Conservation (phyloP, 2,797 vertebrate species). For the Vultur gryphus region DNA sequence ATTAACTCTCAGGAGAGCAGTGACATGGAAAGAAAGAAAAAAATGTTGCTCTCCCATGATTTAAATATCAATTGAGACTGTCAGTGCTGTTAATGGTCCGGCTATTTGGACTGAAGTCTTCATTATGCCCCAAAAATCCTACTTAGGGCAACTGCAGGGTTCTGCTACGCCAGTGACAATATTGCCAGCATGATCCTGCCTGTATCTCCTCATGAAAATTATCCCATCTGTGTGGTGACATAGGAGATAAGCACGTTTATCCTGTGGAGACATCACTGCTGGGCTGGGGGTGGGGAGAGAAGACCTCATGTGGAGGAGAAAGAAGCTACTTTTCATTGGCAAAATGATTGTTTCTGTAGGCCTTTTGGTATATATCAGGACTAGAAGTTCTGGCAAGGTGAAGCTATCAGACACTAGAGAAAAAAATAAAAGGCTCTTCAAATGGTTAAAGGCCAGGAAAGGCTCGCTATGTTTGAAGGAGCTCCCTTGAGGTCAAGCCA, state of each 20-base stretch:
- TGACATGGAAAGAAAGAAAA: neutral
- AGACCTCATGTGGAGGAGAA: neutral
- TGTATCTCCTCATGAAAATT: neutral
- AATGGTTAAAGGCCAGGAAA: neutral
- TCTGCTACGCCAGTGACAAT: neutral
- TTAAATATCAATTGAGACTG: neutral
- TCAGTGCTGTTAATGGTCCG: neutral
- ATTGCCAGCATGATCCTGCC: rapidly evolving
- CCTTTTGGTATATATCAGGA: neutral
- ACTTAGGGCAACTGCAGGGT: neutral
- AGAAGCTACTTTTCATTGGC: neutral
- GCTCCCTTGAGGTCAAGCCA: neutral
- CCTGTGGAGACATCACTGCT: neutral
- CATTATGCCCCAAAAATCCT: neutral
- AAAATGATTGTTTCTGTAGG: neutral
- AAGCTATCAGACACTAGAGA: neutral
- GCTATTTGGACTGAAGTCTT: neutral
- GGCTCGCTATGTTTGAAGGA: neutral
- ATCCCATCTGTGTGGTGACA: neutral
- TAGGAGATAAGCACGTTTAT: neutral
- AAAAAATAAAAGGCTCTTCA: neutral
- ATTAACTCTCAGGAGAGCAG: neutral
- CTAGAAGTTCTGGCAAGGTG: neutral
- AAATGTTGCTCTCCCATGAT: neutral
- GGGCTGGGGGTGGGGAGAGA: neutral